These are phyloP conservation scores for Tachina grossa DNA, from an alignment of 2,888 invertebrate genomes.

Conservation along the genomic window DNA sequence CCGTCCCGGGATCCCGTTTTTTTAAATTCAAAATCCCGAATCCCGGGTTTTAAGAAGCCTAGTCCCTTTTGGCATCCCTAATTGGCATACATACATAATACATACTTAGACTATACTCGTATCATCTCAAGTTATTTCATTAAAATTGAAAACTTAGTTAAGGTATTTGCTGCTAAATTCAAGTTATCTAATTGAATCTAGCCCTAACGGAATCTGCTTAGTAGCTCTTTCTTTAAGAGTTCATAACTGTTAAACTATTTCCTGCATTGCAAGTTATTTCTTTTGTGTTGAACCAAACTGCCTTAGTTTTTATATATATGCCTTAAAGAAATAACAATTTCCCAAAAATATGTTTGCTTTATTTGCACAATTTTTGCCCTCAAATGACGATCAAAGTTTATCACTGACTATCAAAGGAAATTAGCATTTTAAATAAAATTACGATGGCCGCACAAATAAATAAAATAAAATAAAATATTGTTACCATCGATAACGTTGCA, in stretches of 20 bases:
- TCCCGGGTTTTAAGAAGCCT: too few relatives aligned
- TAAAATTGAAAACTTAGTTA: neutral
- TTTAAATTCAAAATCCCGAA: too few relatives aligned
- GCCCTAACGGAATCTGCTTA: constrained; percentile 33
- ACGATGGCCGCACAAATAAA: constrained; percentile 21
- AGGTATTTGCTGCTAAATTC: neutral
- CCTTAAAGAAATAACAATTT: neutral
- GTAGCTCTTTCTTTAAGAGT: neutral
- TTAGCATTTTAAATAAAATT: constrained; percentile 63
- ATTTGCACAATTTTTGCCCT: constrained; percentile 40
- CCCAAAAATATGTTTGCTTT: neutral
- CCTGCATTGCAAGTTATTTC: constrained; percentile 3
- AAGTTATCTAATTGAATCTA: constrained; percentile 35
- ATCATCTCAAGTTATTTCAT: too few relatives aligned
- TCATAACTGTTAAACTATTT: constrained; percentile 41
- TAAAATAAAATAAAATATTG: constrained; percentile 15
- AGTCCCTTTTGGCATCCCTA: too few relatives aligned
- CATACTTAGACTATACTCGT: too few relatives aligned
- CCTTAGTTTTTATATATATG: constrained; percentile 8
- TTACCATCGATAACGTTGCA: constrained; percentile 67
- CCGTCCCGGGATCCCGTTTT: too few relatives aligned
- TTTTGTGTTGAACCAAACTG: neutral
- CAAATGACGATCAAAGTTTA: constrained; percentile 69
- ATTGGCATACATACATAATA: too few relatives aligned
- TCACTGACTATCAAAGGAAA: constrained; percentile 63